Conservation (phyloP, 2,797 vertebrate species). For the Sebastes itinus region DNA sequence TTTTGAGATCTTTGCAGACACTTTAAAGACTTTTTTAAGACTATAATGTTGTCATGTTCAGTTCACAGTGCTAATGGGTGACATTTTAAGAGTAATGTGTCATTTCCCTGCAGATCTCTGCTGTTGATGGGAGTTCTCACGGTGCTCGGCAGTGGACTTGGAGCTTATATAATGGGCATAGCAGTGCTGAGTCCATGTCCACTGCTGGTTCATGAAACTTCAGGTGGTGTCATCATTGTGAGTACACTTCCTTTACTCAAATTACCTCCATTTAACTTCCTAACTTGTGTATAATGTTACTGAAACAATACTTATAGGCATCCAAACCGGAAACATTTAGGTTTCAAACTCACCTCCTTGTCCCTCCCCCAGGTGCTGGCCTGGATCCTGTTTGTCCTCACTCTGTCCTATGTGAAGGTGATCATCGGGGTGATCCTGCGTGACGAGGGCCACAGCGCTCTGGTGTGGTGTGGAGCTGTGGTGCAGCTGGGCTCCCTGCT, state of each 20-base stretch:
- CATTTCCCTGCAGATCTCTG: constrained; percentile 75
- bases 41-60: not conserved
- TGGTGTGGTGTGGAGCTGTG: constrained; percentile 88
- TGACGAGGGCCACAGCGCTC: constrained; percentile 86
- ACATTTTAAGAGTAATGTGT: not conserved
- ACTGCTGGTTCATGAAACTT: constrained; percentile 66
- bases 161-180: constrained; percentile 81
- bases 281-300: not conserved
- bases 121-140: constrained; percentile 78
- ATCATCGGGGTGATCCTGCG: constrained; percentile 86
- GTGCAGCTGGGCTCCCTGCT: constrained; percentile 88
- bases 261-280: not conserved
- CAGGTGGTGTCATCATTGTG: constrained; percentile 82
- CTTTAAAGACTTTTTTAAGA: not conserved
- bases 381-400: constrained; percentile 84
- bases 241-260: constrained; percentile 31
- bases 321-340: rapidly evolving
- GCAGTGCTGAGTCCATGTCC: constrained; percentile 87
- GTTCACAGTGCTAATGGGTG: not conserved
- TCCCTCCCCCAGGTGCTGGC: constrained; percentile 76
- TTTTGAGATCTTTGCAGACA: not conserved
- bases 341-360: not conserved
- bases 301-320: not conserved
- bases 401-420: constrained; percentile 88
- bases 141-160: constrained; percentile 74